Percentiles rank a stretch among this genome's conserved stretches.
phyloP scores from a whole-genome alignment of 2,113 vertebrate genomes.

The Pomatostomus ruficeps region DNA sequence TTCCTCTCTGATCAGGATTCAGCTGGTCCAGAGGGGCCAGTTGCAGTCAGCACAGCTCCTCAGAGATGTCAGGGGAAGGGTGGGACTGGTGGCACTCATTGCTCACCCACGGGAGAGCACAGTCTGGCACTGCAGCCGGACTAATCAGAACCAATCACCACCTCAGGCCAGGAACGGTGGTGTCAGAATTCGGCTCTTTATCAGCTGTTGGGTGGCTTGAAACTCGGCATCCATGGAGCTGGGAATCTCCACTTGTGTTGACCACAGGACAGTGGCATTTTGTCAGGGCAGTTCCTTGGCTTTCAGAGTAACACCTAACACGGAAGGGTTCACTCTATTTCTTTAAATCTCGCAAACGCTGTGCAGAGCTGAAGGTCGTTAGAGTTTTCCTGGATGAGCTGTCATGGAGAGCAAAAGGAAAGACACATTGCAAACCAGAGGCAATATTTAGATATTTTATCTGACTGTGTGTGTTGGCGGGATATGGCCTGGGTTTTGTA shows the following conservation, averaged over 20 bases:
- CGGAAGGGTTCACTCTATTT: background rate
- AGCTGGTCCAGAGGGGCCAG: background rate
- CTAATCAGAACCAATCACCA: background rate
- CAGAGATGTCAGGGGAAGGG: fast-evolving
- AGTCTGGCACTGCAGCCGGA: background rate
- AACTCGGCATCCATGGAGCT: background rate
- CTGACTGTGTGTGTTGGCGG: too few species aligned
- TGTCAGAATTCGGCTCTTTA: background rate
- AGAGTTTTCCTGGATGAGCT: background rate
- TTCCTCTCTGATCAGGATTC: background rate
- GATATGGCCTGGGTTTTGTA: too few species aligned
- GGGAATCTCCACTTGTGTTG: background rate
- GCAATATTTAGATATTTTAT: too few species aligned
- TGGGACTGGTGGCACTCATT: background rate
- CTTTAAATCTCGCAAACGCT: background rate
- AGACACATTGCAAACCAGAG: background rate
- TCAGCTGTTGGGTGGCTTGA: background rate
- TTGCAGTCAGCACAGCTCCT: background rate
- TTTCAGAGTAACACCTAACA: background rate
- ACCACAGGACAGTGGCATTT: background rate
- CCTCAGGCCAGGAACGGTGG: background rate
- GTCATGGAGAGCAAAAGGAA: background rate
- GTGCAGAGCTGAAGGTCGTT: background rate
- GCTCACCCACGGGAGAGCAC: background rate
- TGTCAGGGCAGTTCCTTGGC: background rate